phyloP scores from a whole-genome alignment of 2,113 vertebrate genomes.

The Axis porcinus region DNA sequence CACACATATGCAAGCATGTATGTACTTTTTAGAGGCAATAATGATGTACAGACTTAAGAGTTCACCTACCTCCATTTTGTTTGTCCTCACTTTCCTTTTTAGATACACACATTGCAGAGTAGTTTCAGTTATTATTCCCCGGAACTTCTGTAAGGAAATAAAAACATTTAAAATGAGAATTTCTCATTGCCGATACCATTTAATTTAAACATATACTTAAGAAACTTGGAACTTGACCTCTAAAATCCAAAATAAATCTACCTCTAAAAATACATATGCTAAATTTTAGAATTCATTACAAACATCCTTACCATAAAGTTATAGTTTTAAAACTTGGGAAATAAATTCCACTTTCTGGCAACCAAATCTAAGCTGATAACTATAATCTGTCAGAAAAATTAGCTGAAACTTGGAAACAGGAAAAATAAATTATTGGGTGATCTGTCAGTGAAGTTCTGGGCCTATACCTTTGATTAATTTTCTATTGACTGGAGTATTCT shows the following conservation, averaged over 20 bases:
- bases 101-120: slow-evolving; percentile 9
- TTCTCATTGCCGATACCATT: not conserved
- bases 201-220: slow-evolving; percentile 15
- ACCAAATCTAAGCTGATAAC: not conserved
- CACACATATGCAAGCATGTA: not conserved
- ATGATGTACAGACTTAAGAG: not conserved
- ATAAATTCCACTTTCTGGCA: slow-evolving; percentile 19
- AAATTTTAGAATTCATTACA: slow-evolving; percentile 41
- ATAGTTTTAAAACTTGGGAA: slow-evolving; percentile 37
- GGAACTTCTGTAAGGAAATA: slow-evolving; percentile 78
- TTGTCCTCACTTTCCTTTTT: not conserved
- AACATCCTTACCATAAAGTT: slow-evolving; percentile 3
- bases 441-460: not conserved
- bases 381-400: not conserved
- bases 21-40: not conserved
- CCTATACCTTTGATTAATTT: not conserved
- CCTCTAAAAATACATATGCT: not conserved
- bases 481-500: not conserved
- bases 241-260: slow-evolving; percentile 36
- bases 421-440: not conserved
- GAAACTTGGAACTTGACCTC: slow-evolving; percentile 24
- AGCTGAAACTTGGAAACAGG: slow-evolving; percentile 12
- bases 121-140: slow-evolving; percentile 70
- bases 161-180: not conserved
- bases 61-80: slow-evolving; percentile 2